Percentiles rank a stretch among this genome's conserved stretches.
Evolutionary conservation across 2,888 invertebrate species (phyloP).

Genomic region (Halocaridina rubra): DNA sequence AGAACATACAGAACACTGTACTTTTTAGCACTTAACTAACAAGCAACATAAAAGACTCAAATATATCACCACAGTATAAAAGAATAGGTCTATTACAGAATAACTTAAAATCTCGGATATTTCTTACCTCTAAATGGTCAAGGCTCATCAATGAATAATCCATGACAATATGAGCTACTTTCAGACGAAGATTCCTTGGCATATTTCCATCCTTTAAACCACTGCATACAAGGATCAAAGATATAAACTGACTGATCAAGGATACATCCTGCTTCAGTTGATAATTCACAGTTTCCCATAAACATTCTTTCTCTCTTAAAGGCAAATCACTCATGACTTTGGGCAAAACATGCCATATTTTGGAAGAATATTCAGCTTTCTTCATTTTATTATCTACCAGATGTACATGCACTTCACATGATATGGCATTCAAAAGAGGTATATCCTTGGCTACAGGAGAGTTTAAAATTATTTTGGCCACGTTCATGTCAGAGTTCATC

Average conservation of each 20-base stretch:
- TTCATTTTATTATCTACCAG: background rate
- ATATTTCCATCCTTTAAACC: background rate
- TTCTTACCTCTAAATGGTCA: conserved; percentile 20
- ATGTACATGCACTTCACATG: background rate
- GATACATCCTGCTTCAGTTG: background rate
- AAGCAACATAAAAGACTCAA: too few relatives aligned
- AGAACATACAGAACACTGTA: too few relatives aligned
- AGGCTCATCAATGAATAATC: conserved; percentile 17
- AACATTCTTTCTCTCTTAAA: background rate
- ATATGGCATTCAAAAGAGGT: background rate
- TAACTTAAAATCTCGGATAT: too few relatives aligned
- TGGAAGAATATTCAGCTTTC: background rate
- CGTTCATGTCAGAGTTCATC: background rate
- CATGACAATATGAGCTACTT: conserved; percentile 10
- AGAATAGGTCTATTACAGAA: too few relatives aligned
- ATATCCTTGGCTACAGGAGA: background rate
- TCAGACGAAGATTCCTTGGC: background rate
- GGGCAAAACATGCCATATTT: conserved; percentile 16
- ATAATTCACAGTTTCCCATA: background rate
- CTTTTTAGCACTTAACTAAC: too few relatives aligned
- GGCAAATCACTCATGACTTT: background rate
- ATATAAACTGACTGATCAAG: background rate
- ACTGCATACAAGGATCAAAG: background rate
- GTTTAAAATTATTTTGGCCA: conserved; percentile 8
- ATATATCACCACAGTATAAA: too few relatives aligned